phyloP scores from a whole-genome alignment of 2,113 vertebrate species.

The Cyphomyrus plagiostoma region DNA sequence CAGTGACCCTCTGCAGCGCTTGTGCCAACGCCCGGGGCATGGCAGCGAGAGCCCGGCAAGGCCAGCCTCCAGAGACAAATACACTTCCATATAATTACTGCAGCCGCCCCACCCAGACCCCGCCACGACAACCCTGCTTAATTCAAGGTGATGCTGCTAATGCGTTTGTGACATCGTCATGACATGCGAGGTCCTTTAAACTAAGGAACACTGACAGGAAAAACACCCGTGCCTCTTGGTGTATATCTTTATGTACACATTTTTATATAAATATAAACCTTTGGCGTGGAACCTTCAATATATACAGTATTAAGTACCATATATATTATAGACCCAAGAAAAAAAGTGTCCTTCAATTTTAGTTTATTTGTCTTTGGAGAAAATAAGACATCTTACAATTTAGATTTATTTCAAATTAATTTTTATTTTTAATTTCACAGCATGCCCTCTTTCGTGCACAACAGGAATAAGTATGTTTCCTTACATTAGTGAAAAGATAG shows the following conservation, averaged over 20 bases:
- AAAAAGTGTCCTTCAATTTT: no score
- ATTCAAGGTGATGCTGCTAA: neutral
- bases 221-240: neutral
- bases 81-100: conserved; percentile 55
- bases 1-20: conserved; percentile 61
- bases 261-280: neutral
- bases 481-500: no score
- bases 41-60: conserved; percentile 48
- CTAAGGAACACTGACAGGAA: neutral
- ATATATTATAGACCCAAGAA: neutral
- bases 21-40: conserved; percentile 50
- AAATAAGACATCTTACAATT: no score
- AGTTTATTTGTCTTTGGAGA: no score
- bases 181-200: neutral
- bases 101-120: conserved; percentile 22
- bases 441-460: no score
- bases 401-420: no score
- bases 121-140: neutral
- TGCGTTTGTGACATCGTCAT: neutral
- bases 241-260: neutral
- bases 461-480: no score
- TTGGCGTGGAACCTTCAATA: neutral
- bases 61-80: conserved; percentile 49
- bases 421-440: no score
- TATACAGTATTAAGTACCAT: neutral